Conservation (phyloP, 2,888 invertebrate species). For the Leptinotarsa rubiginosa region DNA sequence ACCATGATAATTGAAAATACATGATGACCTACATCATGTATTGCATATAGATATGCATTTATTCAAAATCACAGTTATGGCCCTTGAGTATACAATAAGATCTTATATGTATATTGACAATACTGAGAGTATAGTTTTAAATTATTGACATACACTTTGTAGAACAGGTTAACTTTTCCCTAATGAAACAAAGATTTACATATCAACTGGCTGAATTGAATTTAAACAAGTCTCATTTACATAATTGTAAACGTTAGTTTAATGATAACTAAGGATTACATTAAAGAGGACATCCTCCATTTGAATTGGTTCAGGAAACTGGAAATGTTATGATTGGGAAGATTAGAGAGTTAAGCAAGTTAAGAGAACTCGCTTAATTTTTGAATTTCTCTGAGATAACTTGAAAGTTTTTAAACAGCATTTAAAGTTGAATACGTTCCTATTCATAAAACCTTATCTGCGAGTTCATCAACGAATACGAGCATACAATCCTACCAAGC, state of each 20-base stretch:
- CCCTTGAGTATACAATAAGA: too few species aligned
- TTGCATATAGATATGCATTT: too few species aligned
- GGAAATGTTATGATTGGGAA: constrained; percentile 12
- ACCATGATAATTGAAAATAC: too few species aligned
- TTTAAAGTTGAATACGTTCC: background rate
- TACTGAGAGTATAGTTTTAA: too few species aligned
- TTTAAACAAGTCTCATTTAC: constrained; percentile 39
- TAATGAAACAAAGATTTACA: background rate
- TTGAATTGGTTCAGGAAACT: constrained; percentile 6
- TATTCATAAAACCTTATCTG: too few species aligned
- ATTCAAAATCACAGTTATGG: too few species aligned
- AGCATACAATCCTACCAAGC: background rate
- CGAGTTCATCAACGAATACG: background rate
- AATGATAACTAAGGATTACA: constrained; percentile 13
- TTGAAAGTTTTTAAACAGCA: background rate
- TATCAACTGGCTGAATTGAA: constrained; percentile 30
- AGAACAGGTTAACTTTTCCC: background rate
- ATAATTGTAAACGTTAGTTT: constrained; percentile 39
- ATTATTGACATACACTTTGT: background rate
- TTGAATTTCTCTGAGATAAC: constrained; percentile 5
- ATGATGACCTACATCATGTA: too few species aligned
- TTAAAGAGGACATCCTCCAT: background rate
- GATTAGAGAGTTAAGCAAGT: constrained; percentile 2
- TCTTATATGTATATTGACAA: too few species aligned
- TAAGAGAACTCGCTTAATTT: background rate